Evolutionary conservation across 2,888 invertebrate species (phyloP).

Genomic region (Drosophila diplacantha): DNA sequence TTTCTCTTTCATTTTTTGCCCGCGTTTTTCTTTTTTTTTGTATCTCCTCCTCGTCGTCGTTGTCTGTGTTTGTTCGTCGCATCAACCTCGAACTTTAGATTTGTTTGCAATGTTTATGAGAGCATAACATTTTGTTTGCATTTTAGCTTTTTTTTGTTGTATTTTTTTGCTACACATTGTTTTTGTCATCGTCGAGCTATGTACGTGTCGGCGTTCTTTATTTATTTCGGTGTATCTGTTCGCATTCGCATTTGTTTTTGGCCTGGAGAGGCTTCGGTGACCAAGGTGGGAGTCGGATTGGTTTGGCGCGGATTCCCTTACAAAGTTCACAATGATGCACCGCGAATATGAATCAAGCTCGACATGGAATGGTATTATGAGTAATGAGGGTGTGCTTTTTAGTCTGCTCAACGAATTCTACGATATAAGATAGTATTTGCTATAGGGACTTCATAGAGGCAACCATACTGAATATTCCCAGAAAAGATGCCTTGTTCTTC

Average conservation of each 20-base stretch:
- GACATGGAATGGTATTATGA: not conserved
- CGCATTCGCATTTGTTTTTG: conserved; percentile 24
- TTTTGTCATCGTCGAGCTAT: conserved; percentile 31
- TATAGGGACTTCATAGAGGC: not conserved
- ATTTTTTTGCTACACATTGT: conserved; percentile 3
- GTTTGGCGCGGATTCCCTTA: conserved; percentile 19
- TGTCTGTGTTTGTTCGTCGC: conserved; percentile 60
- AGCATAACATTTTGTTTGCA: conserved; percentile 65
- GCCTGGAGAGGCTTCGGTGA: conserved; percentile 36
- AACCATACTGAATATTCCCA: not conserved
- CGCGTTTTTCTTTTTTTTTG: conserved; percentile 25
- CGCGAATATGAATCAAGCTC: conserved; percentile 17
- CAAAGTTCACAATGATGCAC: conserved; percentile 21
- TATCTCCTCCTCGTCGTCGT: conserved; percentile 17
- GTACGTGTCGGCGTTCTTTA: conserved; percentile 51
- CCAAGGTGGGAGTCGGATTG: conserved; percentile 31
- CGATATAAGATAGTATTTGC: not conserved
- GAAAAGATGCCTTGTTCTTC: not conserved
- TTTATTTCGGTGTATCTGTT: conserved; percentile 29
- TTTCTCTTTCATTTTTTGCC: conserved; percentile 33
- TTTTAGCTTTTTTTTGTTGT: conserved; percentile 38
- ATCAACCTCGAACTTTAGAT: conserved; percentile 72
- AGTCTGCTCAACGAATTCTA: not conserved
- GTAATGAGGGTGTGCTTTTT: not conserved
- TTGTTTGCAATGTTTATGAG: conserved; percentile 72